Base-by-base conservation (phyloP, 2,888 invertebrate genomes). In the Lasioglossum oenotherae region DNA sequence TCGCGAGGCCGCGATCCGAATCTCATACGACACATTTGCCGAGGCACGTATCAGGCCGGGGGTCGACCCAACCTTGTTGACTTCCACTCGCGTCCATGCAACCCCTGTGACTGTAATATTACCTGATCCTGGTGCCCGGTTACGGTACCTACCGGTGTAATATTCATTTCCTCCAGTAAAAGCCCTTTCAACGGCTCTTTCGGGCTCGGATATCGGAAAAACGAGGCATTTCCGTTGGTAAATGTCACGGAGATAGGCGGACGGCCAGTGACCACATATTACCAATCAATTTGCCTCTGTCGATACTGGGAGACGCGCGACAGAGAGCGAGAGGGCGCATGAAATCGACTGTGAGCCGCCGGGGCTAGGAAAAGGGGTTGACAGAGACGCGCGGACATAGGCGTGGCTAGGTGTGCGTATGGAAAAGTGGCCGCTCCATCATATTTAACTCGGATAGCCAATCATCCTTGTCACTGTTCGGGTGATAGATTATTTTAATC, bases 401-500 rank as follows among this genome's bases (percentile, higher is more conserved):
- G 19, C 60, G 49, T 76, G 71, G 86, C 67, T 72, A 80, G 78
- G 80, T 57, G 74, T 77, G 74, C 78, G 84, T 73, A 80, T 85
- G 87, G 82, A 88, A 88, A 86, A 80, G 86, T 80, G 82, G 78
- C 75, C 89, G 86, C 90, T 93, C 91, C 90, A 92, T 93, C 93
- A 93, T 91, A 93, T 92, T 93, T 91, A 92, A 91, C 92, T 92
- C 89, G 87, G 88, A 90, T 91, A 91, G 92, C 91, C 92, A 91
- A 93, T 93, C 91, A 90, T 81, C 88, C 89, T 92, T 92, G 92
- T 93, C 93, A 91, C 89, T 89, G 89, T 60, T 72, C 82, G 83
- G 84, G 88, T 93, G 93, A 93, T 92, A 92, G 92, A 93, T 93
- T 91, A 92, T 93, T 93, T 93, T 93, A 92, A 93, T 93, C 92